Base-by-base conservation (phyloP, 2,113 vertebrate species). In the Seriola rivoliana region DNA sequence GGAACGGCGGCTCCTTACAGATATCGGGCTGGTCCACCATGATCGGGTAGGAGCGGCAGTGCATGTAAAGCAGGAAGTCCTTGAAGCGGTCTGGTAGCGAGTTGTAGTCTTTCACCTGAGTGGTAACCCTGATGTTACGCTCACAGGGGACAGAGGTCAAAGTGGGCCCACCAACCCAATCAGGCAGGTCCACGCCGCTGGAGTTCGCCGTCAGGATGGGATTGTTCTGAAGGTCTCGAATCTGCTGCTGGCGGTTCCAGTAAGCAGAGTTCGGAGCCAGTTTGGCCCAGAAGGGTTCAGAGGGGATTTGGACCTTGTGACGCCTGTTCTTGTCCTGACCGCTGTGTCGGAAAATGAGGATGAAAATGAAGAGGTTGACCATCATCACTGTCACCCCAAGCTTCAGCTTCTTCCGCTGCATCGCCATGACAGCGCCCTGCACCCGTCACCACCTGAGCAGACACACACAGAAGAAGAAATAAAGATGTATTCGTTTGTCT, bases 191-290 rank as follows among this genome's bases (percentile, higher is more conserved):
- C 0, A 6, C 0, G 1, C 32, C 7, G 71, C 59, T n/a, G 70
- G 14, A 46, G 52, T 90, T 87, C 0, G 58, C 44, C 1, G 25
- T 19, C 34, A 94, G 65, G 66, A 93, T 40, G 0, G 86, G 94
- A n/a, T 93, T 95, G 64, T 78, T 92, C 67, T 95, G 84, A 1
- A 90, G 12, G 69, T 94, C 93, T 74, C 95, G 67, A 9, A 95
- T 77, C 84, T 96, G 95, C 89, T 97, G 96, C 71, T 95, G 93
- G 8, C 71, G 93, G 82, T 97, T 98, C 96, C 96, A 98, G 89
- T 93, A 97, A 3, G 95, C 93, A 0, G 9, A 0, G 3, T n/a
- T 85, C 4, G 90, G 93, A 36, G 3, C 7, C 78, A 90, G 46
- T 69, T 92, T 92, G 67, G 71, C 46, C 95, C 95, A 96, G 82